A percentile compares a stretch with the other conserved stretches of the same genome.
Evolutionary conservation across 2,888 invertebrate genomes (phyloP).

Genomic region (Chrysolina haemoptera): DNA sequence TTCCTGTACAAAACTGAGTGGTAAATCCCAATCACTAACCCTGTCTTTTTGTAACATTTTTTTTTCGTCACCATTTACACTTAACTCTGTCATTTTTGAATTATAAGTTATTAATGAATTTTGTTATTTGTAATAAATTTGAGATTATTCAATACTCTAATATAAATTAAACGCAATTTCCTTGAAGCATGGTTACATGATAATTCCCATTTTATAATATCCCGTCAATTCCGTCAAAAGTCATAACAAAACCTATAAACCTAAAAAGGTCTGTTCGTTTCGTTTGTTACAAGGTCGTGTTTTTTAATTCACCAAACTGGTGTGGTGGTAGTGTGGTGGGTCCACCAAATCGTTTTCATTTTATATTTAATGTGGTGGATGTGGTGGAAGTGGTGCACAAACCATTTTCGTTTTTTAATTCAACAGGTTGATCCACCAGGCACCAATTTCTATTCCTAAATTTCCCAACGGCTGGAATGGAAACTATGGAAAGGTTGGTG

Average conservation of each 20-base stretch:
- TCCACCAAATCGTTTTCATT: too few relatives aligned
- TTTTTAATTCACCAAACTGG: too few relatives aligned
- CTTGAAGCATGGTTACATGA: conserved; percentile 6
- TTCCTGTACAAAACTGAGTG: conserved; percentile 81
- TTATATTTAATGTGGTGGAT: too few relatives aligned
- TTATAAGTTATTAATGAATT: neutral
- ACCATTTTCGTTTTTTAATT: too few relatives aligned
- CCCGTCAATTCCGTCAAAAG: neutral
- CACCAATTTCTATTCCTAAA: too few relatives aligned
- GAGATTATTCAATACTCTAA: neutral
- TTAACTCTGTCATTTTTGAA: conserved; percentile 47
- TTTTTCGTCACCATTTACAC: conserved; percentile 38
- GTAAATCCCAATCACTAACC: conserved; percentile 77
- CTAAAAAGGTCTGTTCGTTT: too few relatives aligned
- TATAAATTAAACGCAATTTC: conserved; percentile 14
- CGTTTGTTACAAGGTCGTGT: too few relatives aligned
- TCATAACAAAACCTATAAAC: neutral
- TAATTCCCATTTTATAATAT: neutral
- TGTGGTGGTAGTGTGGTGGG: too few relatives aligned
- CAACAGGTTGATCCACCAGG: too few relatives aligned
- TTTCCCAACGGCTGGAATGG: too few relatives aligned
- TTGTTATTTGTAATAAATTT: neutral
- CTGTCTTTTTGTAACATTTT: conserved; percentile 41
- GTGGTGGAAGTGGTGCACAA: too few relatives aligned
- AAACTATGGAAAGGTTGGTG: too few relatives aligned